A percentile compares a stretch with the other conserved stretches of the same genome.
Evolutionary conservation across 1,140 invertebrate genomes (phyloP).

Genomic region (Caenorhabditis latens): DNA sequence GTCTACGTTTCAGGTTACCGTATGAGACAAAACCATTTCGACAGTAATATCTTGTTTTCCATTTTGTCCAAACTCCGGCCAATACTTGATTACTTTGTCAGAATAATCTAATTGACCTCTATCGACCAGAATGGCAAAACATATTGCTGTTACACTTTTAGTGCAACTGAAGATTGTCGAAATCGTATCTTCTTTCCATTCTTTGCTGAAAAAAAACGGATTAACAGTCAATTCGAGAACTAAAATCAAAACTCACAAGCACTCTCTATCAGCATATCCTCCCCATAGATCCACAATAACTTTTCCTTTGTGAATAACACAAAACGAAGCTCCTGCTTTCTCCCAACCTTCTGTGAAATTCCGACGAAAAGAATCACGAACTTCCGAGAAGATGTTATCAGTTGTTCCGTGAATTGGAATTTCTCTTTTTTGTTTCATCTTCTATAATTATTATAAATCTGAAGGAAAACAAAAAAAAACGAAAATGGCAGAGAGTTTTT

Average conservation of each 20-base stretch:
- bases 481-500: background rate
- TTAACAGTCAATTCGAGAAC: no score
- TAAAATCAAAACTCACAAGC: background rate
- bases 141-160: slow-evolving; percentile 73
- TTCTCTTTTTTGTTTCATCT: slow-evolving; percentile 4
- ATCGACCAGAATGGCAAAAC: slow-evolving; percentile 77
- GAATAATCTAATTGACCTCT: slow-evolving; percentile 77
- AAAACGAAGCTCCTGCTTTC: slow-evolving; percentile 72
- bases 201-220: slow-evolving; percentile 31
- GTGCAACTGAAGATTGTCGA: slow-evolving; percentile 69
- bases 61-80: slow-evolving; percentile 78
- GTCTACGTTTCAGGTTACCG: background rate
- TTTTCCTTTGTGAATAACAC: slow-evolving; percentile 72
- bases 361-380: slow-evolving; percentile 59
- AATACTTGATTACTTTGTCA: slow-evolving; percentile 75
- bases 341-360: slow-evolving; percentile 77
- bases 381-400: slow-evolving; percentile 33
- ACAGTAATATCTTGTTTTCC: slow-evolving; percentile 78
- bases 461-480: background rate
- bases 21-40: slow-evolving; percentile 58
- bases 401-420: slow-evolving; percentile 39
- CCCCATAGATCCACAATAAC: slow-evolving; percentile 73
- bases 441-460: background rate
- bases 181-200: slow-evolving; percentile 70
- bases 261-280: slow-evolving; percentile 67